Conservation (phyloP, 2,797 vertebrate species). For the Peromyscus melanophrys region DNA sequence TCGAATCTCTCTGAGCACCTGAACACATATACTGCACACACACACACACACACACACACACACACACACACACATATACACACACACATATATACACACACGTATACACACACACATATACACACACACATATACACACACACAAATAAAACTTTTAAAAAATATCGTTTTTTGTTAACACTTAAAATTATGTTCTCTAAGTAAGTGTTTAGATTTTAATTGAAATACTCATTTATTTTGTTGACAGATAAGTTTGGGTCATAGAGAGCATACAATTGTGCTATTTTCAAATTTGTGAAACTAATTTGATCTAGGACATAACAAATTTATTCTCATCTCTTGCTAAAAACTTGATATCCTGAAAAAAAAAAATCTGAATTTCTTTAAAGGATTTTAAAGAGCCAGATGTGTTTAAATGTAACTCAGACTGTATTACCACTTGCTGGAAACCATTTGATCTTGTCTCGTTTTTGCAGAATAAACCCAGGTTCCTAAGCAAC, state of each 20-base stretch:
- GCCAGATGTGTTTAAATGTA: background rate
- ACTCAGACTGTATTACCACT: background rate
- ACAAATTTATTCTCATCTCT: background rate
- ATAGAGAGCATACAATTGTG: background rate
- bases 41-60: too few relatives aligned
- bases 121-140: background rate
- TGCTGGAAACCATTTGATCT: background rate
- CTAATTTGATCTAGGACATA: background rate
- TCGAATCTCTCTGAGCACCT: background rate
- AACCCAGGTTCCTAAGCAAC: background rate
- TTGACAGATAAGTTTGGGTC: background rate
- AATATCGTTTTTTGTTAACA: constrained; percentile 75
- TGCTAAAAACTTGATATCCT: background rate
- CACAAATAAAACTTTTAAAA: background rate
- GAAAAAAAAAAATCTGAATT: background rate
- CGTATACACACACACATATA: background rate
- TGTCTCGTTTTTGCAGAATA: background rate
- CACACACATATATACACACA: background rate
- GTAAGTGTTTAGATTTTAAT: constrained; percentile 82
- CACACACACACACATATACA: background rate
- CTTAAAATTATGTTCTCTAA: constrained; percentile 72
- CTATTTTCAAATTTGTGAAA: background rate
- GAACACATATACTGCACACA: background rate
- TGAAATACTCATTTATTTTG: constrained; percentile 78
- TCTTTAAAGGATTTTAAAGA: background rate